phyloP scores from a whole-genome alignment of 2,113 vertebrate species.

The Canis aureus region DNA sequence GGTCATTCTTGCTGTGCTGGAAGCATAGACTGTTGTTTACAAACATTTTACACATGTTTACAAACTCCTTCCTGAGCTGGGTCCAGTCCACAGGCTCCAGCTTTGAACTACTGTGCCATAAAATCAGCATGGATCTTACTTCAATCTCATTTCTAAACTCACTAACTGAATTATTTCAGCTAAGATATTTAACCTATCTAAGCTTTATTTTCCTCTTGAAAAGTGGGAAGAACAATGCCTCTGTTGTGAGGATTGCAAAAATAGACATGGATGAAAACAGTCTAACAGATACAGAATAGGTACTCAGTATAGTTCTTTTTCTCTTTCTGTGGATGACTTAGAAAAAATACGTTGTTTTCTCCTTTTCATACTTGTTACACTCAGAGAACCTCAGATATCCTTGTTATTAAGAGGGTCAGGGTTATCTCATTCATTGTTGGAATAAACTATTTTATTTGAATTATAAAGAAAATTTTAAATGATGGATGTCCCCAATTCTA shows the following conservation, averaged over 20 bases:
- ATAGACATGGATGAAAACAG: not conserved
- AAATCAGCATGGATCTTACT: not conserved
- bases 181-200: not conserved
- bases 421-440: not conserved
- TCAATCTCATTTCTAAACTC: not conserved
- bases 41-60: not conserved
- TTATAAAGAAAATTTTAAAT: not conserved
- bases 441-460: slow-evolving; percentile 42
- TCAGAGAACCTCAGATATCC: not conserved
- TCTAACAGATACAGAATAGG: not conserved
- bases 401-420: not conserved
- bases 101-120: not conserved
- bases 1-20: not conserved
- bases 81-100: not conserved
- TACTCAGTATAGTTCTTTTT: not conserved
- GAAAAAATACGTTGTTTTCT: not conserved
- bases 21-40: not conserved
- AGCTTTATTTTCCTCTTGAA: not conserved
- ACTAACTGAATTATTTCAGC: not conserved
- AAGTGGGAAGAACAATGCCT: not conserved
- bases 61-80: not conserved
- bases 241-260: not conserved
- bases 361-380: not conserved
- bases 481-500: not conserved
- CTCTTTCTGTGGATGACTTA: not conserved